Evolutionary conservation across 1,140 invertebrate genomes (phyloP).

Genomic region (Magallana gigas): DNA sequence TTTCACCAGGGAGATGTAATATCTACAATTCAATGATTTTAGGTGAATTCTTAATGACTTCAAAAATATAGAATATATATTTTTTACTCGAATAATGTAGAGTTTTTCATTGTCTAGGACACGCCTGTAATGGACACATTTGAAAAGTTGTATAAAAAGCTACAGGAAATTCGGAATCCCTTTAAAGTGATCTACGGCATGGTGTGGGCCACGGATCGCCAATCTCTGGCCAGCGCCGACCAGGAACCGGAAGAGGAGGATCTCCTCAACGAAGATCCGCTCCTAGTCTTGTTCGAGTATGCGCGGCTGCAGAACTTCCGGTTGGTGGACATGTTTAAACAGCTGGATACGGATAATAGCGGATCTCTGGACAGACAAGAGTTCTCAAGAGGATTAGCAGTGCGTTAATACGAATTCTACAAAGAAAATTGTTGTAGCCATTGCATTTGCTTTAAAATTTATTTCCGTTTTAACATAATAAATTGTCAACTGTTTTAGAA

Average conservation of each 20-base stretch:
- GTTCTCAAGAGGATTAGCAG: constrained; percentile 59
- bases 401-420: constrained; percentile 29
- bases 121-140: constrained; percentile 51
- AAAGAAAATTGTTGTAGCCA: too few species aligned
- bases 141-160: constrained; percentile 45
- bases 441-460: too few species aligned
- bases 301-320: constrained; percentile 60
- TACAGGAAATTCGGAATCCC: constrained; percentile 39
- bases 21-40: too few species aligned
- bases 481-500: too few species aligned
- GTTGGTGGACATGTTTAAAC: constrained; percentile 62
- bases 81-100: too few species aligned
- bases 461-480: too few species aligned
- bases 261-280: constrained; percentile 56
- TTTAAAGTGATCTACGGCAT: constrained; percentile 55
- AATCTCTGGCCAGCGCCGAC: constrained; percentile 39
- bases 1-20: too few species aligned
- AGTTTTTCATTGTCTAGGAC: constrained; percentile 28
- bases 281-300: constrained; percentile 63
- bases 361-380: constrained; percentile 56
- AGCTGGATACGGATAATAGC: constrained; percentile 62
- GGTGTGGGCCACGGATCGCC: constrained; percentile 52
- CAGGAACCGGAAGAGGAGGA: constrained; percentile 52
- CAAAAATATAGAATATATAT: too few species aligned
- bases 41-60: too few species aligned